Evolutionary conservation across 2,113 vertebrate species (phyloP), one percentile per base, ranked within the genome.

Genomic region (Butorides virescens): DNA sequence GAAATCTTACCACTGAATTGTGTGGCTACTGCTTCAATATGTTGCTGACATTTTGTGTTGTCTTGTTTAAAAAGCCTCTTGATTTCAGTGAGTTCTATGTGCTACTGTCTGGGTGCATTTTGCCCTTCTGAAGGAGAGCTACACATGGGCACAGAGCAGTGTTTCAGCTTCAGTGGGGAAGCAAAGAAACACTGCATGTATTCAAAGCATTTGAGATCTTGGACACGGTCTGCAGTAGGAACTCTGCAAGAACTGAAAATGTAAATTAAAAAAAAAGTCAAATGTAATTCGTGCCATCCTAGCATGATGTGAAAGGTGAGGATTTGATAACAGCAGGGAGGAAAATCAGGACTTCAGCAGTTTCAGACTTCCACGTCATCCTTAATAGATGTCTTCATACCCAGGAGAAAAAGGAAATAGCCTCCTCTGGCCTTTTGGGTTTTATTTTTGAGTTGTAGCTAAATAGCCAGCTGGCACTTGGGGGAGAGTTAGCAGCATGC

Each of bases 61-160:
- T 23, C 17, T 80, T n/a, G 8, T 83, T 83, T 66, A 19, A 62
- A 85, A 90, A 70, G 55, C 30, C 16, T 81, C 52, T 19, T 77
- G 55, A 46, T 79, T 65, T 79, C 62, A n/a, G 47, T 10, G 53
- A 50, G 21, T 71, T 81, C 12, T 72, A 0, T 34, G 14, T 81
- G 58, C 65, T 50, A 7, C 61, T 56, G 15, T 36, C 50, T 27
- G 22, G 49, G 47, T 71, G 42, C 10, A 2, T 59, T 90, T 66
- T 77, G 44, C 22, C 49, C 29, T n/a, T 81, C 39, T 66, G 17
- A 11, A 58, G 63, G 20, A 53, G 13, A 81, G 26, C 81, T 68
- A 25, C 61, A 4, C 0, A 0, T 15, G 26, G 61, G 42, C 29
- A 29, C 1, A 2, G 52, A 53, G 26, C 72, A 74, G 47, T 27